phyloP scores from a whole-genome alignment of 2,888 invertebrate genomes.

The Cheilosia pagana region DNA sequence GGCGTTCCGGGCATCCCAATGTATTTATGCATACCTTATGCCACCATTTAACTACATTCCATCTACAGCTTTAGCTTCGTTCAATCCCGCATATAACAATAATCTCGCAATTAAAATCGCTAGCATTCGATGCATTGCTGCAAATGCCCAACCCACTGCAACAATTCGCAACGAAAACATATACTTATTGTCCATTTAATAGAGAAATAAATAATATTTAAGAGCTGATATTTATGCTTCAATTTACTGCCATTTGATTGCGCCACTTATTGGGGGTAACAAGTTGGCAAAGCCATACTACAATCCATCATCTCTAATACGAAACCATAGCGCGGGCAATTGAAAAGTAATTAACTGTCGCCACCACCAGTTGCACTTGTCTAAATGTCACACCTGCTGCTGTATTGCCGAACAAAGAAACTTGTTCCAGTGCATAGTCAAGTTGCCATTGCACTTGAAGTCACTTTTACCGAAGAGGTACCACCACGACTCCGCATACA shows the following conservation, averaged over 20 bases:
- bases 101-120: neutral
- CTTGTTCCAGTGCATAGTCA: slow-evolving; percentile 50
- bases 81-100: neutral
- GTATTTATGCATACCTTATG: too few relatives aligned
- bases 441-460: slow-evolving; percentile 23
- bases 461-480: slow-evolving; percentile 16
- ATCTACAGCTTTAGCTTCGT: too few relatives aligned
- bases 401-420: slow-evolving; percentile 48
- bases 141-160: neutral
- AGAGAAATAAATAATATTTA: slow-evolving; percentile 8
- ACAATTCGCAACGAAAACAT: neutral
- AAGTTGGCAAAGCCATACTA: slow-evolving; percentile 22
- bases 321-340: slow-evolving; percentile 42
- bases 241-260: slow-evolving; percentile 56
- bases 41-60: too few relatives aligned
- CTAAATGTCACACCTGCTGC: slow-evolving; percentile 66
- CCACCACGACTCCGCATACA: slow-evolving; percentile 10
- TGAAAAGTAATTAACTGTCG: slow-evolving; percentile 71
- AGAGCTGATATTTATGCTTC: slow-evolving; percentile 10
- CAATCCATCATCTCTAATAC: slow-evolving; percentile 11
- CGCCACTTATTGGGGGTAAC: slow-evolving; percentile 40
- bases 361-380: slow-evolving; percentile 70
- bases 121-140: neutral
- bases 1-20: too few relatives aligned
- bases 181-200: neutral